Percentiles rank a stretch among this genome's conserved stretches.
Conservation (phyloP, 2,113 vertebrate genomes). For the Mirounga angustirostris region DNA sequence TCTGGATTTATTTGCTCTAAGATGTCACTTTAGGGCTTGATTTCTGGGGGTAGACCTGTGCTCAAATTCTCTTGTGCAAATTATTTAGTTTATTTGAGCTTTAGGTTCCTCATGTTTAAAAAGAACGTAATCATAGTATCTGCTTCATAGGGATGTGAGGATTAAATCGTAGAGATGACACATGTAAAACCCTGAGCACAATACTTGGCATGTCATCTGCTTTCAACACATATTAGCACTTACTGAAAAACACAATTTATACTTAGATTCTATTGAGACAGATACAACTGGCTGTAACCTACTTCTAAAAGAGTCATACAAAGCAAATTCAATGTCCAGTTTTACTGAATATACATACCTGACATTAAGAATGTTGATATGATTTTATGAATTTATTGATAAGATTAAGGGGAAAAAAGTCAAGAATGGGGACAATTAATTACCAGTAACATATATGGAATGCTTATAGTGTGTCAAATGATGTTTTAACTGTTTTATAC, state of each 20-base stretch:
- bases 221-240: neutral
- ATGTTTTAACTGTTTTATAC: neutral
- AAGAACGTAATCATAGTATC: neutral
- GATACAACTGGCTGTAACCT: neutral
- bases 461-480: neutral
- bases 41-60: neutral
- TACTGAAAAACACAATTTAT: neutral
- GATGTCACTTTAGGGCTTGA: neutral
- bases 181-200: neutral
- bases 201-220: neutral
- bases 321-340: neutral
- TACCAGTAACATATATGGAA: neutral
- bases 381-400: neutral
- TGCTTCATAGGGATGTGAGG: neutral
- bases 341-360: neutral
- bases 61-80: neutral
- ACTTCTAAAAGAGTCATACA: neutral
- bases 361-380: neutral
- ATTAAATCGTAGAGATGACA: neutral
- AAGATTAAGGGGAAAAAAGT: neutral
- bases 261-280: neutral
- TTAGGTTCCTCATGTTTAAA: slow-evolving; percentile 7
- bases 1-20: neutral
- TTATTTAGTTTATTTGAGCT: neutral
- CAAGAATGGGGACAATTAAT: neutral